Evolutionary conservation across 2,888 invertebrate species (phyloP), one percentile per base, ranked within the genome.

Genomic region (Lottia gigantea): DNA sequence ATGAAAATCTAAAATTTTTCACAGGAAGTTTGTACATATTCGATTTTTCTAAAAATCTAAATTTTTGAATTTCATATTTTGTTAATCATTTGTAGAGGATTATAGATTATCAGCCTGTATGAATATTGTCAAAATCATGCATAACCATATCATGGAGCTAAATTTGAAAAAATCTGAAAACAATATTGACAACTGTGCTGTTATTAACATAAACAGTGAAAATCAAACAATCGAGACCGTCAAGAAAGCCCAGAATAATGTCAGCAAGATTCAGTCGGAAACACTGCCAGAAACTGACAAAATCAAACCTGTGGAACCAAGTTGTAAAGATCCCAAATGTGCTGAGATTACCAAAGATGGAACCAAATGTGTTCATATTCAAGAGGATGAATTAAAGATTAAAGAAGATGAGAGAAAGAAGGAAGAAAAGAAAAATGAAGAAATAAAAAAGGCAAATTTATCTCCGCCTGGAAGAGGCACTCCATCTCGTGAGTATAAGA

Each of bases 61-160:
- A n/a, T n/a, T n/a, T n/a, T n/a, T n/a, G n/a, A n/a, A n/a, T n/a
- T n/a, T n/a, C 40, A 40, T 40, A 6, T 4, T 40, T 11, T 11
- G 6, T 8, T 11, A 8, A 8, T 69, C 46, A 63, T 31, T 79
- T 77, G 0, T 95, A 73, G 95, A 96, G 75, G 96, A 97, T 89
- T 97, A 94, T 86, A 92, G 95, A 84, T 90, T 95, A 78, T 96
- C 96, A 0, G 94, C 96, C 1, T 96, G 96, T 86, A 92, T 95
- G 80, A 93, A 94, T 77, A 90, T 95, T 64, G 89, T 97, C 61
- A 94, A 95, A 87, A 94, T 94, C 92, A 90, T 96, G 67, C 91
- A 92, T n/a, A 77, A 73, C 64, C 75, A 80, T 64, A 31, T 31
- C 11, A 11, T 8, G 4, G 23, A 55, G 19, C 8, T 55, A 8